Evolutionary conservation across 2,797 vertebrate genomes (phyloP), one percentile per base, ranked within the genome.

Genomic region (Crotalus adamanteus): DNA sequence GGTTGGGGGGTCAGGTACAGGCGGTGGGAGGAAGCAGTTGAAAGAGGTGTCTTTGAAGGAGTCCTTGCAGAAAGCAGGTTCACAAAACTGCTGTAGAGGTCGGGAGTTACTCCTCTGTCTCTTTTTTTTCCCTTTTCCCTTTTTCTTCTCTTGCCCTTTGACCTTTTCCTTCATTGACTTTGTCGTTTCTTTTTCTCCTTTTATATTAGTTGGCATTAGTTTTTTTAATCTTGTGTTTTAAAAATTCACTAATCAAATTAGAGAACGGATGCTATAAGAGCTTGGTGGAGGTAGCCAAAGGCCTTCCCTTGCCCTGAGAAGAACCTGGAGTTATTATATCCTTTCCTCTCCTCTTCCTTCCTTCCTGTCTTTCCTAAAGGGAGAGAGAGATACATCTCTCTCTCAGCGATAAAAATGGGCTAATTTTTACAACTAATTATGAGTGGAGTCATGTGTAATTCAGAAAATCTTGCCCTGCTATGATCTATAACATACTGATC

Each of bases 301-400:
- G 60, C 37, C 37, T 90, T 18, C 0, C 28, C 1, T 1, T 96
- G 97, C 96, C 97, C 97, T 28, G 37, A 93, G 89, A 95, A 94
- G 94, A 94, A 92, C 91, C 20, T 3, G 4, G 1, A 56, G 56
- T 92, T 83, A 25, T 51, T 12, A 14, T 6, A 31, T 13, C 42
- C 78, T 13, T 31, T 20, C 0, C 69, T 12, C 37, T 20, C 4
- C 0, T 25, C 2, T 16, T 88, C 2, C 22, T 53, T 25, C 51
- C n/a, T 53, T 37, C 51, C n/a, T 31, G 22, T 22, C 26, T 37
- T 37, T 37, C 37, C 37, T 37, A 37, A 53, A 78, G 69, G 18
- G 69, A 37, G 69, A 42, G 51, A 53, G n/a, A 18, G 65, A 78
- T 1, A 78, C 16, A 37, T 22, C 69, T 16, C 0, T 51, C 2